phyloP scores from a whole-genome alignment of 2,888 invertebrate genomes.

The Neoascia interrupta region DNA sequence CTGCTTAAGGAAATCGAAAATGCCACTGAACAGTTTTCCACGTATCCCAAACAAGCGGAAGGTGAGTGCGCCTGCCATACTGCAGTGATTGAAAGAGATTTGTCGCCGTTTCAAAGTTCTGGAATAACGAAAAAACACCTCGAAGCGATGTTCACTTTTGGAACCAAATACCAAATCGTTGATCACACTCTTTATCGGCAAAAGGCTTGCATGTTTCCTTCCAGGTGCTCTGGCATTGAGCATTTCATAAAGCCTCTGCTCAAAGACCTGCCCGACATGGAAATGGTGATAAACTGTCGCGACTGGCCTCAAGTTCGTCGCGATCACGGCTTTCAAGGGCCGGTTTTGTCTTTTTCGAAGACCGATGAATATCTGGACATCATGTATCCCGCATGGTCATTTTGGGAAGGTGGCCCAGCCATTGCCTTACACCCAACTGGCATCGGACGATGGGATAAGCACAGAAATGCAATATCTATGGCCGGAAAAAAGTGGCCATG shows the following conservation, averaged over 20 bases:
- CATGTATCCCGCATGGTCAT: conserved; percentile 97
- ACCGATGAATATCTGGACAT: conserved; percentile 91
- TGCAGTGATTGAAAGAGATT: conserved; percentile 84
- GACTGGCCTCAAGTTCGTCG: conserved; percentile 92
- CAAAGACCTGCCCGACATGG: conserved; percentile 88
- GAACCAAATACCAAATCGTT: conserved; percentile 91
- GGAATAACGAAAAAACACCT: conserved; percentile 87
- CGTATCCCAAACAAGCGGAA: conserved; percentile 80
- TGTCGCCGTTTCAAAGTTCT: conserved; percentile 83
- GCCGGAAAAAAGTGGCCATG: conserved; percentile 86
- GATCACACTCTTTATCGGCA: conserved; percentile 90
- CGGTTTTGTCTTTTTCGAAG: conserved; percentile 98
- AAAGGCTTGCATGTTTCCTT: conserved; percentile 93
- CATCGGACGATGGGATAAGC: conserved; percentile 95
- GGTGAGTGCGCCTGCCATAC: conserved; percentile 83
- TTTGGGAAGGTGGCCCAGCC: conserved; percentile 99
- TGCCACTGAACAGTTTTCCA: conserved; percentile 81
- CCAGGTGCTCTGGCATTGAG: conserved; percentile 94
- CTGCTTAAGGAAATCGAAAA: conserved; percentile 80
- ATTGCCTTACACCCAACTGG: conserved; percentile 95
- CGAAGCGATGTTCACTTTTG: conserved; percentile 82
- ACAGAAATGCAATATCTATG: conserved; percentile 85
- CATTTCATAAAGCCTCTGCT: conserved; percentile 89
- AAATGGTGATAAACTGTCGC: conserved; percentile 92
- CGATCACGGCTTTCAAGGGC: conserved; percentile 82